Base-by-base conservation (phyloP, 2,113 vertebrate genomes). In the Carassius auratus region DNA sequence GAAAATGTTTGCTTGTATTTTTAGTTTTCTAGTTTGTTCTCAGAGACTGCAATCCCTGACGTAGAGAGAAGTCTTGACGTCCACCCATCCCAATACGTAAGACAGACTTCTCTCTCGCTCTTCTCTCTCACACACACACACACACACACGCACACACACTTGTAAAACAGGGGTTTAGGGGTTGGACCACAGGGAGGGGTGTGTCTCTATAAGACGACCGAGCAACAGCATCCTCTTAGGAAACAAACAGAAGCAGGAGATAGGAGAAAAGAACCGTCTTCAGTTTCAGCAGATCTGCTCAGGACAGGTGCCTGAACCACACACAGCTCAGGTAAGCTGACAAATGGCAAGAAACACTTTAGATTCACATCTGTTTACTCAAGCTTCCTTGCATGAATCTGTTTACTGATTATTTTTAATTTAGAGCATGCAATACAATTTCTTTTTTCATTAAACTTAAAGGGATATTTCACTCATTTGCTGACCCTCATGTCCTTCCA, bases 181-280 rank as follows among this genome's bases (percentile, higher is more conserved):
- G 85, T 80, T 87, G 90, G 83, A 86, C 85, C 85, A 92, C 88
- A 89, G 89, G 90, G 91, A 93, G 93, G 93, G 92, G 92, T 90
- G 91, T 91, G 90, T 90, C 88, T 57, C 88, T 95, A 95, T 95
- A 95, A 95, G 92, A 94, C 90, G 86, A 84, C 87, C 85, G 83
- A 90, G 83, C 87, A 91, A 88, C 90, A 91, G 90, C 86, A 83
- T 94, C 91, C 86, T 91, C 88, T 89, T 90, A 90, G 80, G 89
- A 88, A 91, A 88, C 90, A 57, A 91, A 91, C 88, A 61, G 85
- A 85, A 90, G 76, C 89, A 0, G 87, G 90, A 83, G 87, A 87
- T 86, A 86, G 93, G 92, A 92, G 90, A 92, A 91, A 15, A 89
- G 90, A 79, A 8, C 84, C 55, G 85, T 89, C 86, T 80, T 78